Conservation (phyloP, 2,797 vertebrate genomes). For the Lycodopsis pacificus region DNA sequence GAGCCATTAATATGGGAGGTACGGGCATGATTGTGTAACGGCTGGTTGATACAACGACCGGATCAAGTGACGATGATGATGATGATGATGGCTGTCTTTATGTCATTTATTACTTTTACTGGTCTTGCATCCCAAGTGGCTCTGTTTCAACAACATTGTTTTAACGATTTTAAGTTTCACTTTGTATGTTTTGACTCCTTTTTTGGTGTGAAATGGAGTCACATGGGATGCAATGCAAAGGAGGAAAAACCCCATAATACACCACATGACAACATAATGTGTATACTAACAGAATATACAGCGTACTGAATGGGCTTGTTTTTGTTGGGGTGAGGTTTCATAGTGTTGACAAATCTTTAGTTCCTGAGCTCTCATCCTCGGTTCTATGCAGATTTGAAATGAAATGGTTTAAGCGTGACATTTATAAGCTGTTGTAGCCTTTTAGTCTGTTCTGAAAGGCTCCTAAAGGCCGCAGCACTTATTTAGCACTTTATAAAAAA, state of each 20-base stretch:
- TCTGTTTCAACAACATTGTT: conserved; percentile 1
- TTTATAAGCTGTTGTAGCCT: not conserved
- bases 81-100: conserved; percentile 7
- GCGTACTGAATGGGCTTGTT: not conserved
- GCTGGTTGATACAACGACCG: conserved; percentile 39
- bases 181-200: not conserved
- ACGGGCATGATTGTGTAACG: conserved; percentile 87
- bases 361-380: conserved; percentile 63
- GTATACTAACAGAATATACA: conserved; percentile 4
- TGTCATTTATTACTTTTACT: not conserved
- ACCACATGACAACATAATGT: conserved; percentile 13
- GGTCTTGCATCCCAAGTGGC: conserved; percentile 35
- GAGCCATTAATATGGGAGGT: conserved; percentile 99
- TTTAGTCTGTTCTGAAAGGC: not conserved
- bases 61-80: conserved; percentile 8
- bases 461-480: not conserved
- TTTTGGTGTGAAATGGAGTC: conserved; percentile 8
- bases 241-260: not conserved
- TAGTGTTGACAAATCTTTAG: conserved; percentile 7
- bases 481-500: not conserved
- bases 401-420: not conserved
- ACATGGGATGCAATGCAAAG: conserved; percentile 34
- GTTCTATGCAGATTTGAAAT: conserved; percentile 15
- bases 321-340: not conserved
- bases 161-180: not conserved